A percentile compares a stretch with the other conserved stretches of the same genome.
Conservation (phyloP, 2,113 vertebrate genomes). For the Austrofundulus limnaeus region DNA sequence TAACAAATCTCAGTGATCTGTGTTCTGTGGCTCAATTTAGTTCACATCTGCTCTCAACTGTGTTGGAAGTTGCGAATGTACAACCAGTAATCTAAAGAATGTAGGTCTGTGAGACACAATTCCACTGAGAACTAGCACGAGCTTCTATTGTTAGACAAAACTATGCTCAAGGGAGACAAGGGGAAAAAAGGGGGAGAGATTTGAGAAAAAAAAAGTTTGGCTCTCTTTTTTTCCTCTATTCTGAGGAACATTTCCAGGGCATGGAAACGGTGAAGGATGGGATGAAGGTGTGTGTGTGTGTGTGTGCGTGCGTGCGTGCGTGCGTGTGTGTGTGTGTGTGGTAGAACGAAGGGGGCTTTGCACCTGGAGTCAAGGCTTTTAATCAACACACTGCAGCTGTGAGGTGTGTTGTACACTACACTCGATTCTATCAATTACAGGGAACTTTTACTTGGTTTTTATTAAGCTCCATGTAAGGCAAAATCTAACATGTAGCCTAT, state of each 20-base stretch:
- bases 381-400: constrained; percentile 62
- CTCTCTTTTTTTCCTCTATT: constrained; percentile 19
- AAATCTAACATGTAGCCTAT: constrained; percentile 8
- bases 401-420: constrained; percentile 26
- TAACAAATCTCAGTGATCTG: constrained; percentile 8
- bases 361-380: constrained; percentile 47
- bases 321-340: too few species aligned
- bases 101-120: constrained; percentile 52
- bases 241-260: not conserved
- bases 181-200: not conserved
- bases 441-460: constrained; percentile 33
- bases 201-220: constrained; percentile 2
- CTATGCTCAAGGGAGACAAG: not conserved
- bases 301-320: too few species aligned
- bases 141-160: constrained; percentile 63
- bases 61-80: constrained; percentile 19
- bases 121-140: constrained; percentile 44
- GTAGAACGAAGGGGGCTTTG: not conserved
- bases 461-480: constrained; percentile 38
- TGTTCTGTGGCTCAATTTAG: constrained; percentile 21
- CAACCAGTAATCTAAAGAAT: constrained; percentile 44
- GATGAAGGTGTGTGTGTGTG: not conserved
- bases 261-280: not conserved
- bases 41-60: constrained; percentile 1
- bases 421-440: constrained; percentile 60